Conservation (phyloP, 2,113 vertebrate genomes). For the Lamprologus callipterus region DNA sequence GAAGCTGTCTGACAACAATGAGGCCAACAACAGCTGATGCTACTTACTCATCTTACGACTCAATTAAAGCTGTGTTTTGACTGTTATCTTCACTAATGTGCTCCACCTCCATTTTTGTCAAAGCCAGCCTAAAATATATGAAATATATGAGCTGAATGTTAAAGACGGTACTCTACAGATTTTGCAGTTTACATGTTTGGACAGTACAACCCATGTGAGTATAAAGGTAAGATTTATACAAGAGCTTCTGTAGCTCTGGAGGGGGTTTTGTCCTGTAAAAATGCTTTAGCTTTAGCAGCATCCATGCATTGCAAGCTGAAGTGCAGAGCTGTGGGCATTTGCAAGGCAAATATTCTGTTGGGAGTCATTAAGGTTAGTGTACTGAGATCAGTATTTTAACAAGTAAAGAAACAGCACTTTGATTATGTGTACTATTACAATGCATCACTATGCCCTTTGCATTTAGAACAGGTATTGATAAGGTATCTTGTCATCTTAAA, state of each 20-base stretch:
- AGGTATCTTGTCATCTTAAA: neutral
- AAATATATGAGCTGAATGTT: neutral
- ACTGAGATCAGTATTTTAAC: neutral
- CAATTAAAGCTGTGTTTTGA: slow-evolving; percentile 31
- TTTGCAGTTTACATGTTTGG: neutral
- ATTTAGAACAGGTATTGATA: neutral
- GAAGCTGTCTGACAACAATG: slow-evolving; percentile 46
- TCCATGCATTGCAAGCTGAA: neutral
- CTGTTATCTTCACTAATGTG: neutral
- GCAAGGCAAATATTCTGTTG: neutral
- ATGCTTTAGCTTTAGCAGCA: neutral
- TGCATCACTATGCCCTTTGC: neutral
- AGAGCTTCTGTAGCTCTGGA: neutral
- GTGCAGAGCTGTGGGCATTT: neutral
- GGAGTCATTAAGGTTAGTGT: neutral
- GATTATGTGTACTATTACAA: neutral
- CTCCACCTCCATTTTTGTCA: neutral
- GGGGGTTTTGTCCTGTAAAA: neutral
- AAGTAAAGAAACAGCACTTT: neutral
- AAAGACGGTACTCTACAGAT: neutral
- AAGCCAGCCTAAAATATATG: neutral
- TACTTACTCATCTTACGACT: slow-evolving; percentile 27
- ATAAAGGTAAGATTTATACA: neutral
- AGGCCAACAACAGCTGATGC: slow-evolving; percentile 46
- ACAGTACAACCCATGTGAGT: neutral